Conservation (phyloP, 1,140 invertebrate species). For the Triops longicaudatus region DNA sequence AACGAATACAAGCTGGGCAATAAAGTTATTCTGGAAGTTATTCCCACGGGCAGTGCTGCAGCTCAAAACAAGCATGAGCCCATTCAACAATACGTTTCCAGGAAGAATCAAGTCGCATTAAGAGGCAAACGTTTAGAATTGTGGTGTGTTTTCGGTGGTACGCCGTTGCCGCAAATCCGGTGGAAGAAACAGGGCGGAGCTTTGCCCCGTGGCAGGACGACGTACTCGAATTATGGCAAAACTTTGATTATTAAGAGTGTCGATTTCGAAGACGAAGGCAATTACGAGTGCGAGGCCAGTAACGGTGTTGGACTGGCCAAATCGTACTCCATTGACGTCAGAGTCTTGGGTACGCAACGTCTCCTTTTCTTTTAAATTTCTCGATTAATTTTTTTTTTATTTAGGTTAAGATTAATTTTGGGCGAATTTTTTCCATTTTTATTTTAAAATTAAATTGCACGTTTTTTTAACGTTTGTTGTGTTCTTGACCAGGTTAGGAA, state of each 20-base stretch:
- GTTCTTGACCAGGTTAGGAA: too few relatives aligned
- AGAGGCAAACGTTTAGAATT: slow-evolving; percentile 70
- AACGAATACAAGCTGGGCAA: slow-evolving; percentile 88
- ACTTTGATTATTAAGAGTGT: slow-evolving; percentile 77
- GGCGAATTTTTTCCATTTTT: slow-evolving; percentile 20
- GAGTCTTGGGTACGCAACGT: slow-evolving; percentile 64
- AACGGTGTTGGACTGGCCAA: slow-evolving; percentile 77
- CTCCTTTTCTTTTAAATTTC: not conserved
- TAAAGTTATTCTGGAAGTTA: slow-evolving; percentile 65
- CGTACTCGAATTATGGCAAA: slow-evolving; percentile 79
- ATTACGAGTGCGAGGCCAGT: slow-evolving; percentile 81
- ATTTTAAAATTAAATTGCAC: slow-evolving; percentile 28
- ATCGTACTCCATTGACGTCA: slow-evolving; percentile 72
- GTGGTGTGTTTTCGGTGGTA: slow-evolving; percentile 85
- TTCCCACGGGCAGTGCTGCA: slow-evolving; percentile 61
- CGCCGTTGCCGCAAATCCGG: slow-evolving; percentile 58
- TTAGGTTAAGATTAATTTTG: slow-evolving; percentile 23
- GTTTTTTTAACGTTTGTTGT: slow-evolving; percentile 22
- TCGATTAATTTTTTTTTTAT: not conserved
- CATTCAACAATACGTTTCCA: slow-evolving; percentile 67
- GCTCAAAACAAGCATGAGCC: slow-evolving; percentile 68
- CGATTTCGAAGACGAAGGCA: slow-evolving; percentile 74
- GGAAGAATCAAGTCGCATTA: slow-evolving; percentile 73
- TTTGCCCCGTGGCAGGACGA: slow-evolving; percentile 59
- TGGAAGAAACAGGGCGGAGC: slow-evolving; percentile 70